Base-by-base conservation (phyloP, 2,797 vertebrate species). In the Cheirogaleus major region DNA sequence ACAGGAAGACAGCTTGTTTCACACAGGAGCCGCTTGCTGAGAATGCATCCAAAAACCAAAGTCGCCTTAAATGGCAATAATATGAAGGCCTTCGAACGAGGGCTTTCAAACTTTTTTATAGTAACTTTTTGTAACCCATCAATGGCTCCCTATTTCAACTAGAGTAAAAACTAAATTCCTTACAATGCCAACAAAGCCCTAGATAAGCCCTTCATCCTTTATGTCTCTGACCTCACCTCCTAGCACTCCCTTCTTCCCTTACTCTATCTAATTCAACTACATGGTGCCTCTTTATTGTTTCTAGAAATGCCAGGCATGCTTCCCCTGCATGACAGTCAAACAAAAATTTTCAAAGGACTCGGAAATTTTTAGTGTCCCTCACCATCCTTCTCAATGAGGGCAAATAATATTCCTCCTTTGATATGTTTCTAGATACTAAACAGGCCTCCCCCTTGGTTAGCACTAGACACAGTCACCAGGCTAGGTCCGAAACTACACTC, bases 151-250 rank as follows among this genome's bases (percentile, higher is more conserved):
- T 27, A 45, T 50, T 83, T 63, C 35, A 67, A 83, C 41, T 38
- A 88, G 7, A 73, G 27, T 84, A 73, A 93, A 90, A 84, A 50
- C 14, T 48, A 75, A 93, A 94, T 55, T 89, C 59, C 25, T 92
- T 48, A 67, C 2, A 41, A 92, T 69, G 82, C 43, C 50, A 83
- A n/a, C 30, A 81, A 92, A 59, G 67, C 76, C 84, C 32, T 63
- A 76, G 30, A 78, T 3, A 87, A 80, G 32, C 43, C 4, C 59
- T 50, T 67, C 7, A 32, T 38, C 45, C 61, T 52, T 84, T 45
- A 38, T 9, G 25, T 52, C 67, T 85, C n/a, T 88, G 67, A 80
- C 25, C 45, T 41, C 23, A 70, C 59, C 50, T 83, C 50, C 55
- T 43, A 72, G 30, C 35, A 65, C 15, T 52, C n/a, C 82, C 22